These are phyloP conservation scores for Drosophila melanogaster DNA, from an alignment of 1,140 invertebrate species.

Conservation along the genomic window Release_6_plus_ISO1_MT NT_037436.4:20881501-20882000, in stretches of 20 bases:
- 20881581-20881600: no score
- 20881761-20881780: slow-evolving; percentile 50
- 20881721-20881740: slow-evolving; percentile 40
- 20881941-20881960: slow-evolving; percentile 43
- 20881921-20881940: slow-evolving; percentile 38
- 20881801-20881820: slow-evolving; percentile 47
- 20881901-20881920: slow-evolving; percentile 33
- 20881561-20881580: no score
- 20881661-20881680: slow-evolving; percentile 13
- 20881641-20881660: slow-evolving; percentile 34
- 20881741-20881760: slow-evolving; percentile 39
- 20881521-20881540: neutral
- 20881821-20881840: slow-evolving; percentile 41
- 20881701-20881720: slow-evolving; percentile 68
- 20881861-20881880: slow-evolving; percentile 42
- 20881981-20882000: slow-evolving; percentile 77
- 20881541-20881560: neutral
- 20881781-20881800: slow-evolving; percentile 34
- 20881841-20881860: slow-evolving; percentile 8
- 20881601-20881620: neutral
- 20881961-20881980: slow-evolving; percentile 52
- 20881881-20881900: slow-evolving; percentile 31
- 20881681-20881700: slow-evolving; percentile 64
- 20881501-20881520: no score
- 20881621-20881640: slow-evolving; percentile 66